phyloP scores from a whole-genome alignment of 1,140 invertebrate genomes.

The Anthonomus grandis region DNA sequence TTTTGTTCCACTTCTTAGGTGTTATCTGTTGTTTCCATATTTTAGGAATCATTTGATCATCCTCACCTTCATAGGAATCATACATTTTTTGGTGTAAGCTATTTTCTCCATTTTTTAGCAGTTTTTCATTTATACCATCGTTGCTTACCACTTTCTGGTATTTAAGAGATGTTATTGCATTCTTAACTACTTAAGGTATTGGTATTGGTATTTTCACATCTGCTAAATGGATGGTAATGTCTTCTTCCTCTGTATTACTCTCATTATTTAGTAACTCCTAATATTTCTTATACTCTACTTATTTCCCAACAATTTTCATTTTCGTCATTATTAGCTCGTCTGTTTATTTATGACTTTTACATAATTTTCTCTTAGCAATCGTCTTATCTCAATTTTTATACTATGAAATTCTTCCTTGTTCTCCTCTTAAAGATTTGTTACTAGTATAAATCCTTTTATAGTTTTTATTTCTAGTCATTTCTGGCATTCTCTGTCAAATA shows the following conservation, averaged over 20 bases:
- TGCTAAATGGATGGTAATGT: conserved; percentile 6
- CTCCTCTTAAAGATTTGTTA: no score
- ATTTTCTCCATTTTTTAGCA: background rate
- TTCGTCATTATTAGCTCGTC: conserved; percentile 1
- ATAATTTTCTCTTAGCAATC: no score
- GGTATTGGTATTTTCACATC: conserved; percentile 1
- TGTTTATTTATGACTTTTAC: no score
- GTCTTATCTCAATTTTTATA: no score
- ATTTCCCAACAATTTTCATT: background rate
- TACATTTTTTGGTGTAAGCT: background rate
- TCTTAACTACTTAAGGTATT: background rate
- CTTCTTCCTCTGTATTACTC: conserved; percentile 5
- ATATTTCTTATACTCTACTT: background rate
- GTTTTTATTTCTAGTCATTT: no score
- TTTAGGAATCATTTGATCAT: no score
- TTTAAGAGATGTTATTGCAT: conserved; percentile 6
- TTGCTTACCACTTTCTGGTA: background rate
- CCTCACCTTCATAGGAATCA: no score
- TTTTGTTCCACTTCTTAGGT: no score
- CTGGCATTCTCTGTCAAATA: no score
- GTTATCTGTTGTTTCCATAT: no score
- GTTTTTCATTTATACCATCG: background rate
- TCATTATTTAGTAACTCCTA: background rate
- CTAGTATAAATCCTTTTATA: no score
- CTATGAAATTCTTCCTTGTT: no score